phyloP scores from a whole-genome alignment of 1,140 invertebrate species.

The Tribolium castaneum region DNA sequence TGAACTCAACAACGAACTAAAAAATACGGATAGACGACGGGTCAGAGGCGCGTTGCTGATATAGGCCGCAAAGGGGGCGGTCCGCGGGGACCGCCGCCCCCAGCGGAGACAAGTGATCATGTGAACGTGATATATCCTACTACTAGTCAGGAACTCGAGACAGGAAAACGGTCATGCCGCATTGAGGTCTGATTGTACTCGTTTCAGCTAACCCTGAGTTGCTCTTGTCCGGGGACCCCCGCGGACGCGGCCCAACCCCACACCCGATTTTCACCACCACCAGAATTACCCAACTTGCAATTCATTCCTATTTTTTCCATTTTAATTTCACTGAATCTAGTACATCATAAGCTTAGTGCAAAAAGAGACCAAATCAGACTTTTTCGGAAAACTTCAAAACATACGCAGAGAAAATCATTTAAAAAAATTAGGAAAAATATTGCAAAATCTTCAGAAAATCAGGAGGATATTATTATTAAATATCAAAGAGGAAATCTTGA shows the following conservation, averaged over 20 bases:
- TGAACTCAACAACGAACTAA: slow-evolving; percentile 46
- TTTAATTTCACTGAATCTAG: too few relatives aligned
- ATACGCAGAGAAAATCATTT: too few relatives aligned
- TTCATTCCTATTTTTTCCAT: too few relatives aligned
- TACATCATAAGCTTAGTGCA: too few relatives aligned
- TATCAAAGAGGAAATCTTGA: too few relatives aligned
- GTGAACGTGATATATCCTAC: slow-evolving; percentile 50
- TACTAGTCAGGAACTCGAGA: slow-evolving; percentile 64
- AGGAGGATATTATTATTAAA: too few relatives aligned
- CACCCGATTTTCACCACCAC: neutral
- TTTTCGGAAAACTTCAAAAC: too few relatives aligned
- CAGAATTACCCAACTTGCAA: neutral
- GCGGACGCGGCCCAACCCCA: neutral
- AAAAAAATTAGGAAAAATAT: too few relatives aligned
- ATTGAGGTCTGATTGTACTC: slow-evolving; percentile 62
- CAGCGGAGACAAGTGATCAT: slow-evolving; percentile 22
- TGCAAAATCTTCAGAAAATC: too few relatives aligned
- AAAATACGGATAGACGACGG: slow-evolving; percentile 34
- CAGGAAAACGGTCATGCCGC: slow-evolving; percentile 57
- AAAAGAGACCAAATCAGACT: too few relatives aligned
- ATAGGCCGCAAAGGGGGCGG: slow-evolving; percentile 29
- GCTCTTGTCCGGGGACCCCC: slow-evolving; percentile 40
- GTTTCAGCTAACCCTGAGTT: slow-evolving; percentile 64
- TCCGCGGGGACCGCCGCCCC: slow-evolving; percentile 24
- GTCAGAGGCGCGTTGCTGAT: slow-evolving; percentile 34